These are phyloP conservation scores for Ptychochromis oligacanthus DNA, from an alignment of 2,113 vertebrate genomes.

Conservation along the genomic window DNA sequence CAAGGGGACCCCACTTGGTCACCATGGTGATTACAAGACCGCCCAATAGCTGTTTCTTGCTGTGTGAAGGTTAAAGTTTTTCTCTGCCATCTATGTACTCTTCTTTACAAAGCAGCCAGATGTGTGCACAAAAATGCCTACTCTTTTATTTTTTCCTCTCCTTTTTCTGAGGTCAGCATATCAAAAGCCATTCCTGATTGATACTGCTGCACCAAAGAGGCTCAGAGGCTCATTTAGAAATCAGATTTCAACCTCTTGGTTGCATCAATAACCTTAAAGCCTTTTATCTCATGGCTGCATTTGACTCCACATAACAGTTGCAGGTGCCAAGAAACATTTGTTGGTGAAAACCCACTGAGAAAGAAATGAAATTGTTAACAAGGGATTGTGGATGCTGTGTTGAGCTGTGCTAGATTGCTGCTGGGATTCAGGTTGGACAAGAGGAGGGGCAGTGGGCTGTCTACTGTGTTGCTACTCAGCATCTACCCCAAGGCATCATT, in stretches of 20 bases:
- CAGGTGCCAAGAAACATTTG: conserved; percentile 42
- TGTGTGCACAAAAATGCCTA: conserved; percentile 35
- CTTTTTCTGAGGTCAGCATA: conserved; percentile 32
- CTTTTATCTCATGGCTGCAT: conserved; percentile 48
- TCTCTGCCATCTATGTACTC: conserved; percentile 29
- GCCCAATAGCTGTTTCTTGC: conserved; percentile 56
- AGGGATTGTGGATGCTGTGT: conserved; percentile 32
- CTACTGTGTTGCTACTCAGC: conserved; percentile 55
- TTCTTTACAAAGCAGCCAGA: conserved; percentile 4
- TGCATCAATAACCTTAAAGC: conserved; percentile 37
- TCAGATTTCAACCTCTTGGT: conserved; percentile 29
- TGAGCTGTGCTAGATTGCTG: conserved; percentile 42
- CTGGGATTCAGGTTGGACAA: conserved; percentile 42
- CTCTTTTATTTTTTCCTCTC: conserved; percentile 7
- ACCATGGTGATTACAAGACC: conserved; percentile 76
- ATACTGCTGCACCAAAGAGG: conserved; percentile 19
- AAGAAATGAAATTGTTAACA: conserved; percentile 67
- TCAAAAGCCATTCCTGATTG: conserved; percentile 13
- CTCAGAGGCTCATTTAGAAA: conserved; percentile 40
- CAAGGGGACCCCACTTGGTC: conserved; percentile 70
- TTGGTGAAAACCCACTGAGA: conserved; percentile 52
- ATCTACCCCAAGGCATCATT: conserved; percentile 57
- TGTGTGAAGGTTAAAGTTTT: conserved; percentile 80
- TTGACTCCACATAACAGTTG: conserved; percentile 20
- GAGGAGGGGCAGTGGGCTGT: conserved; percentile 20